phyloP scores from a whole-genome alignment of 1,140 invertebrate genomes.

The Druon quercuslanigerum region DNA sequence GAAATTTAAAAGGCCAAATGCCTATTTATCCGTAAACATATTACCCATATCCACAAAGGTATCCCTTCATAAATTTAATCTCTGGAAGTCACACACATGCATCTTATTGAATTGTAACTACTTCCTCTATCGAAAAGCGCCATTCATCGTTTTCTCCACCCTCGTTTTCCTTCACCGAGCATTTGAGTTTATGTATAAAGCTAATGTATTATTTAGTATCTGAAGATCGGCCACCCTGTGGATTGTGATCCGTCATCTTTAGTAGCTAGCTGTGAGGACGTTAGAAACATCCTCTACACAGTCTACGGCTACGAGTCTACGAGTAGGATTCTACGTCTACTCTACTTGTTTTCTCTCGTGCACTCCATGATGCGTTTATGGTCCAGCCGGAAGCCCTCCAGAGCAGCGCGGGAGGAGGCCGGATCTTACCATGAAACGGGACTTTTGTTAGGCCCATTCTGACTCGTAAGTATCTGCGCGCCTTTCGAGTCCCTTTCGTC shows the following conservation, averaged over 20 bases:
- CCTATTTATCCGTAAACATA: too few relatives aligned
- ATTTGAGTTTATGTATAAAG: not conserved
- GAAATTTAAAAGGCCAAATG: too few relatives aligned
- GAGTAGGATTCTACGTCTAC: not conserved
- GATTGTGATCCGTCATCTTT: conserved; percentile 52
- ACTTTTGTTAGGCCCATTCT: conserved; percentile 65
- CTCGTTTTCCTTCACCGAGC: too few relatives aligned
- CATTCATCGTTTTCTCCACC: too few relatives aligned
- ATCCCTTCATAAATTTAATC: too few relatives aligned
- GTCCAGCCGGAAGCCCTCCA: conserved; percentile 57
- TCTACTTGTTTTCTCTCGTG: conserved; percentile 41
- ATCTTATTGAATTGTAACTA: too few relatives aligned
- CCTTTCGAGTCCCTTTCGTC: conserved; percentile 46
- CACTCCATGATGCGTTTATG: conserved; percentile 65
- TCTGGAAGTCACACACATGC: too few relatives aligned
- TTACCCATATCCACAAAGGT: too few relatives aligned
- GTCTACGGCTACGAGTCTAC: too few relatives aligned
- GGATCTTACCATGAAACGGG: conserved; percentile 63
- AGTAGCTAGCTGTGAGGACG: not conserved
- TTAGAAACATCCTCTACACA: not conserved
- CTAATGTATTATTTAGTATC: not conserved
- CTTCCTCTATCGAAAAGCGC: too few relatives aligned
- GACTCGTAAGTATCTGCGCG: conserved; percentile 62
- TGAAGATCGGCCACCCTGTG: conserved; percentile 33
- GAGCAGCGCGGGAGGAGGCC: conserved; percentile 55